A percentile compares a stretch with the other conserved stretches of the same genome.
Conservation (phyloP, 2,113 vertebrate genomes). For the Donacobius atricapilla region DNA sequence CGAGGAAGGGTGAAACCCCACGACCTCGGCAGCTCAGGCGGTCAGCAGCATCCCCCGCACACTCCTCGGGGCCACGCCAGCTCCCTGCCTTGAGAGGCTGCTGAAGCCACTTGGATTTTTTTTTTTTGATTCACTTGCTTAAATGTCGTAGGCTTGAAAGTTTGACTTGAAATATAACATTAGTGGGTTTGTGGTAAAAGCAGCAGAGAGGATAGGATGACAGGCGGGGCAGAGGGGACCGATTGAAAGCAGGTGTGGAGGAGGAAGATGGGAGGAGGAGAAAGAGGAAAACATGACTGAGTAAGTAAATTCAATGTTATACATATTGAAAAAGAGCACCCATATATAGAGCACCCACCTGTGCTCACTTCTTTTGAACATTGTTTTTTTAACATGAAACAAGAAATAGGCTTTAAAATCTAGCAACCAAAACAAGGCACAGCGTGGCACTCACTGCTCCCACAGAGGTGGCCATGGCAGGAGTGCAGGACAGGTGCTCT, state of each 20-base stretch:
- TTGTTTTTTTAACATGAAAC: not conserved
- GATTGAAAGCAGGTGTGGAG: slow-evolving; percentile 63
- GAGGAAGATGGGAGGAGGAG: slow-evolving; percentile 57
- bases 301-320: slow-evolving; percentile 32
- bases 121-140: not conserved
- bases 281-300: slow-evolving; percentile 49
- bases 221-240: slow-evolving; percentile 57
- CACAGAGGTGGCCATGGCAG: not conserved
- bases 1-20: not conserved
- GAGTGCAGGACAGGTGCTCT: not conserved
- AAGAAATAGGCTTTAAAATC: not conserved
- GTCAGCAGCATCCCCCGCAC: not conserved
- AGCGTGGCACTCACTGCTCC: rapidly evolving
- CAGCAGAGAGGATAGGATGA: slow-evolving; percentile 54
- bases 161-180: slow-evolving; percentile 59
- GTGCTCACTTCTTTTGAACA: slow-evolving; percentile 9
- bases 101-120: not conserved
- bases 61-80: not conserved
- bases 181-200: slow-evolving; percentile 60
- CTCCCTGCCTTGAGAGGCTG: not conserved
- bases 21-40: not conserved
- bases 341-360: slow-evolving; percentile 58
- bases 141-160: slow-evolving; percentile 35
- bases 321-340: slow-evolving; percentile 57
- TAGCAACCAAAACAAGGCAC: not conserved